Evolutionary conservation across 2,113 vertebrate genomes (phyloP).

Genomic region (Tonatia bakeri): DNA sequence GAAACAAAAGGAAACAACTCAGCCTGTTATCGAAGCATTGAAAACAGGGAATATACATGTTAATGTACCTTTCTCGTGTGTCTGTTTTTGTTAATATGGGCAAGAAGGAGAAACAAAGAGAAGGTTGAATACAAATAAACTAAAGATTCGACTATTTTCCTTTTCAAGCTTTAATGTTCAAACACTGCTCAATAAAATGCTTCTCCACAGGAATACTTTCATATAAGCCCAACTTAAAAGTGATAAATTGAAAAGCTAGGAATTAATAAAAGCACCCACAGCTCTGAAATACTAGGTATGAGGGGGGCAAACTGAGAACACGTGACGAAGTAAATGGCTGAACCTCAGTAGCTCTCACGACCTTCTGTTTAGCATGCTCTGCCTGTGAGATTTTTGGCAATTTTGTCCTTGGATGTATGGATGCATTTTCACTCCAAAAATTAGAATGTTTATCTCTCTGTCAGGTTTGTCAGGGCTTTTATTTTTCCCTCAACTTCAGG

Average conservation of each 20-base stretch:
- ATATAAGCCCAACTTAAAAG: not conserved
- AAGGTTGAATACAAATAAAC: not conserved
- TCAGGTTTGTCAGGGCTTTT: not conserved
- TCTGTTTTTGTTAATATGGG: not conserved
- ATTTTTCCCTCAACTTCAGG: constrained; percentile 16
- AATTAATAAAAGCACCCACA: not conserved
- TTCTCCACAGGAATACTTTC: constrained; percentile 28
- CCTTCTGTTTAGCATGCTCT: not conserved
- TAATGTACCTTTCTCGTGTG: not conserved
- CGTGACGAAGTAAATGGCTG: not conserved
- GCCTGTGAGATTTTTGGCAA: not conserved
- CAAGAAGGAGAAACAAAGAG: not conserved
- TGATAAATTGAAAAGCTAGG: constrained; percentile 11
- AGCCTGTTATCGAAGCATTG: not conserved
- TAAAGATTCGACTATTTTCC: not conserved
- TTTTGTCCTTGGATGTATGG: not conserved
- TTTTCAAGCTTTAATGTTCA: constrained; percentile 17
- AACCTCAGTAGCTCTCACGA: no score
- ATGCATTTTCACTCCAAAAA: not conserved
- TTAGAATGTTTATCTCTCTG: not conserved
- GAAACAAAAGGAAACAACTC: not conserved
- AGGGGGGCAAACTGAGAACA: not conserved
- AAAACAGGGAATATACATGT: not conserved
- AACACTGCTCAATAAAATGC: constrained; percentile 21
- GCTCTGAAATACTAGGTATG: not conserved